A percentile compares a stretch with the other conserved stretches of the same genome.
Evolutionary conservation across 2,797 vertebrate genomes (phyloP).

Genomic region (Melanotaenia pygmaea): DNA sequence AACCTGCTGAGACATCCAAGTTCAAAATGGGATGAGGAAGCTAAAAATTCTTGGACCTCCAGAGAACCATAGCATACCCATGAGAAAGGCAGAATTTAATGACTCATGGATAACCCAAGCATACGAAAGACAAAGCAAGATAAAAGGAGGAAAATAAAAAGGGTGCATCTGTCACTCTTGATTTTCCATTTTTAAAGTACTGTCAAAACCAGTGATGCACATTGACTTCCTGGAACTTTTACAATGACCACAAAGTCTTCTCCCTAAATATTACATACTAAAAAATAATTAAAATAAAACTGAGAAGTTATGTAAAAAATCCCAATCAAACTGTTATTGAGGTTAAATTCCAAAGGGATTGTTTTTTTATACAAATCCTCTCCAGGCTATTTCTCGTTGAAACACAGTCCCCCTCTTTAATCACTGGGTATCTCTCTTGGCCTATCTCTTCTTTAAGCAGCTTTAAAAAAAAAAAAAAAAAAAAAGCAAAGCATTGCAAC

Average conservation of each 20-base stretch:
- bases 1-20: conserved; percentile 35
- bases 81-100: conserved; percentile 51
- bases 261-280: background rate
- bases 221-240: conserved; percentile 8
- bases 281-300: conserved; percentile 9
- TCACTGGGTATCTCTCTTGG: conserved; percentile 1
- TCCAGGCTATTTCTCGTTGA: conserved; percentile 38
- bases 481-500: conserved; percentile 57
- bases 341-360: conserved; percentile 45
- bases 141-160: conserved; percentile 22
- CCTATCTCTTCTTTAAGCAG: conserved; percentile 71
- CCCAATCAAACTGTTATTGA: conserved; percentile 22
- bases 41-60: conserved; percentile 60
- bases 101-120: conserved; percentile 46
- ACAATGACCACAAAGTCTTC: conserved; percentile 13
- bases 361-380: conserved; percentile 49
- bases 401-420: conserved; percentile 44
- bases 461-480: conserved; percentile 74
- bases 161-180: conserved; percentile 15
- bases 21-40: conserved; percentile 58
- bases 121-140: conserved; percentile 30
- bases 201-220: conserved; percentile 24
- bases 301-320: conserved; percentile 23
- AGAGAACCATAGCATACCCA: conserved; percentile 36
- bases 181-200: conserved; percentile 11